These are phyloP conservation scores for Aricia agestis DNA, from an alignment of 1,140 invertebrate species.

Conservation along the genomic window DNA sequence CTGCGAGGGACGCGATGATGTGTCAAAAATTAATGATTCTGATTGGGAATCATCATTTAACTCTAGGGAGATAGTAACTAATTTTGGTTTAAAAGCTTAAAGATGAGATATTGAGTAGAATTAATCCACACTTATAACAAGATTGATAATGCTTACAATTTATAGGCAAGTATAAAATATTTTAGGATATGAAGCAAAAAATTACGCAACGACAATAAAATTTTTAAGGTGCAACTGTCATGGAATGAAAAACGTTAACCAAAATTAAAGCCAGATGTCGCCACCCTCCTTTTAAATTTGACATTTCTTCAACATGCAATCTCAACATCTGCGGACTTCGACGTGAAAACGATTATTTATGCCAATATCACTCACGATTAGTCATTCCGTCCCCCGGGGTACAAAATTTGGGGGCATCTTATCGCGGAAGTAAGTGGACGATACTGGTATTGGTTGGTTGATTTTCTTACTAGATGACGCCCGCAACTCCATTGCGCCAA, in stretches of 20 bases:
- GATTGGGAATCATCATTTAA: no score
- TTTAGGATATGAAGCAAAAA: no score
- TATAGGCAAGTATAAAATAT: no score
- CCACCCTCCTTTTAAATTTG: background rate
- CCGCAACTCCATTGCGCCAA: no score
- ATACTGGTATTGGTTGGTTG: background rate
- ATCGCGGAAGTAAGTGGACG: background rate
- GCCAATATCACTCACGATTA: constrained; percentile 3
- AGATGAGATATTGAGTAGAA: no score
- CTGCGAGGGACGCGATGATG: no score
- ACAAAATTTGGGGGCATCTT: background rate
- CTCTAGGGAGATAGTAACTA: no score
- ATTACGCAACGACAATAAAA: background rate
- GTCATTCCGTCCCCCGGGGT: background rate
- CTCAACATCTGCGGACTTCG: constrained; percentile 5
- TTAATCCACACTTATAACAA: no score
- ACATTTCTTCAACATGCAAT: background rate
- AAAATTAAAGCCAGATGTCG: constrained; percentile 12
- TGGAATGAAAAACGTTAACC: background rate
- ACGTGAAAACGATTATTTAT: constrained; percentile 14
- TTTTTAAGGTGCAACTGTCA: background rate
- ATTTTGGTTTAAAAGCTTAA: no score
- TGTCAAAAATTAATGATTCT: no score
- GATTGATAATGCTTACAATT: no score
- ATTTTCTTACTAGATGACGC: no score